Conservation (phyloP, 2,113 vertebrate species). For the Thryonomys swinderianus region DNA sequence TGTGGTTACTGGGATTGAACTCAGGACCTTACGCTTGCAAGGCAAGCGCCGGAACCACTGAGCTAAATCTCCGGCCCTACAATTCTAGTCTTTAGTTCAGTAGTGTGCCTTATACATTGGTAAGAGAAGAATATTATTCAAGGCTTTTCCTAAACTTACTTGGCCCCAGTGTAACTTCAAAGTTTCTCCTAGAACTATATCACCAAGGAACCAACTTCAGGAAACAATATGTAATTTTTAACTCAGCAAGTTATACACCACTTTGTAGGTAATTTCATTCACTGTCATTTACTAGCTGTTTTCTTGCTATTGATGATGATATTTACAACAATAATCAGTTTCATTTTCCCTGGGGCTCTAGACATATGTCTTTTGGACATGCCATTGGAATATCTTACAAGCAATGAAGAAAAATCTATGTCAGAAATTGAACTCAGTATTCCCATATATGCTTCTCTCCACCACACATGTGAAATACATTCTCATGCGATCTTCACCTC, state of each 20-base stretch:
- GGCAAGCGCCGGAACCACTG: too few relatives aligned
- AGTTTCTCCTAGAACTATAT: neutral
- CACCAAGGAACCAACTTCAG: neutral
- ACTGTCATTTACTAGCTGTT: neutral
- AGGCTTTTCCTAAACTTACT: slow-evolving; percentile 21
- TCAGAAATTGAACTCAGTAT: neutral
- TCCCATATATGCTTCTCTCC: neutral
- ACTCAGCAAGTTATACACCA: neutral
- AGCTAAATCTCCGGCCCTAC: too few relatives aligned
- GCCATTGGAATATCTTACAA: neutral
- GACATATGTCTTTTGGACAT: neutral
- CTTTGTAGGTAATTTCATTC: neutral
- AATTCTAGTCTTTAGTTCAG: neutral
- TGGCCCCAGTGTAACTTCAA: slow-evolving; percentile 47
- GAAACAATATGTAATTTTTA: neutral
- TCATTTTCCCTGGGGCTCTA: slow-evolving; percentile 11
- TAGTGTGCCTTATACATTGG: neutral
- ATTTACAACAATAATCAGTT: neutral
- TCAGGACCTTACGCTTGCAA: too few relatives aligned
- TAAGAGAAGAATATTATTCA: neutral
- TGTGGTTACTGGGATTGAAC: too few relatives aligned
- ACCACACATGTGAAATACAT: neutral
- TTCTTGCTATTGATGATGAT: neutral
- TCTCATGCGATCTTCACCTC: neutral
- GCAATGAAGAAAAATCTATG: neutral